Evolutionary conservation across 2,888 invertebrate genomes (phyloP), one percentile per base, ranked within the genome.

Genomic region (Cybosia mesomella): DNA sequence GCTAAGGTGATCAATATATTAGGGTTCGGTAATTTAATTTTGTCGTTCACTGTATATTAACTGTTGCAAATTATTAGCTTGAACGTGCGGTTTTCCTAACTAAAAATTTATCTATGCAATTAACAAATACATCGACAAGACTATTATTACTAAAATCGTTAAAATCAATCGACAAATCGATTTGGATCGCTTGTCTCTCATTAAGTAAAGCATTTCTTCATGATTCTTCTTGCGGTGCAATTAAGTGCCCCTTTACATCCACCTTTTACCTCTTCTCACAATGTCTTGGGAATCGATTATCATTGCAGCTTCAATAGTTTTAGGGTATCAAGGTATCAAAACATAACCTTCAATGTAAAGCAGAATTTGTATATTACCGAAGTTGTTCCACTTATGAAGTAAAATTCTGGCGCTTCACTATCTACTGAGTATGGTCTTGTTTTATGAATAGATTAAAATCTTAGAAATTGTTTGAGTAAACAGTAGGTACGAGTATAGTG

Each of bases 261-360:
- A 86, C 89, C 90, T 91, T 90, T 90, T 89, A 90, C 90, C 87
- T 80, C 61, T 68, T 43, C 70, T 59, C 60, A 61, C 43, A 49
- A 61, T 68, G 59, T 85, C 73, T 58, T 59, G 73, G 64, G 67
- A 70, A 81, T 81, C 68, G 72, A 78, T 79, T 74, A 84, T 86
- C 86, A 87, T 81, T 85, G 85, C 84, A 68, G 80, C 71, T 72
- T 77, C 61, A 68, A 79, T 83, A 74, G 87, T 91, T 89, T 68
- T 72, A 70, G 89, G 92, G 85, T 71, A 88, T 81, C 91, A 91
- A 91, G 92, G 91, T 88, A 73, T 77, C 74, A 74, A 76, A 77
- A 85, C 79, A 81, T 83, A 85, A 78, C 75, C 68, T 63, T 81
- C 72, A 79, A 77, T 83, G 75, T 79, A 85, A 77, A 61, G 72